These are phyloP conservation scores for Nebria brevicollis DNA, from an alignment of 2,888 invertebrate genomes.

Conservation along the genomic window DNA sequence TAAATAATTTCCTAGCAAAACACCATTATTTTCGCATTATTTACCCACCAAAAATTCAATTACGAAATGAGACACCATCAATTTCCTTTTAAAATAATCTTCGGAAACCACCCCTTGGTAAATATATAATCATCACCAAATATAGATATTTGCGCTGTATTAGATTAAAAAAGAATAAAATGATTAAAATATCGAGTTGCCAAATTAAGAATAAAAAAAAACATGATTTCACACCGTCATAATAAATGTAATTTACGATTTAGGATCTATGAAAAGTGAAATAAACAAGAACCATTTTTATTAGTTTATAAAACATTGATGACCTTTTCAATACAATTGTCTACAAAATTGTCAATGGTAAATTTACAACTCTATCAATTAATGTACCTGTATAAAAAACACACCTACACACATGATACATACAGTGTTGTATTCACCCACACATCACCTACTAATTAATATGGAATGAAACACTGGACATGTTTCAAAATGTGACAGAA, in stretches of 20 bases:
- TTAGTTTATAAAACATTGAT: background rate
- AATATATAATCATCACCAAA: too few relatives aligned
- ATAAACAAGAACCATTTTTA: background rate
- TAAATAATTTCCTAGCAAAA: too few relatives aligned
- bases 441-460: slow-evolving; percentile 14
- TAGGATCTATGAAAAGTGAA: background rate
- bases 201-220: background rate
- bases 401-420: slow-evolving; percentile 1
- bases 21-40: too few relatives aligned
- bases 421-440: background rate
- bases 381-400: slow-evolving; percentile 15
- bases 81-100: too few relatives aligned
- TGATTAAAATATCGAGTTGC: too few relatives aligned
- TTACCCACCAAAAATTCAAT: too few relatives aligned
- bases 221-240: background rate
- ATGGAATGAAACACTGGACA: background rate
- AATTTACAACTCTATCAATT: background rate
- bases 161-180: too few relatives aligned
- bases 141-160: too few relatives aligned
- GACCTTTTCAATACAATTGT: slow-evolving; percentile 1
- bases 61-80: too few relatives aligned
- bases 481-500: background rate
- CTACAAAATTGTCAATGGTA: slow-evolving; percentile 13
- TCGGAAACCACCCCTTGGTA: too few relatives aligned
- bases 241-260: background rate